These are phyloP conservation scores for Drosophila albomicans DNA, from an alignment of 1,140 invertebrate genomes.

Conservation along the genomic window DNA sequence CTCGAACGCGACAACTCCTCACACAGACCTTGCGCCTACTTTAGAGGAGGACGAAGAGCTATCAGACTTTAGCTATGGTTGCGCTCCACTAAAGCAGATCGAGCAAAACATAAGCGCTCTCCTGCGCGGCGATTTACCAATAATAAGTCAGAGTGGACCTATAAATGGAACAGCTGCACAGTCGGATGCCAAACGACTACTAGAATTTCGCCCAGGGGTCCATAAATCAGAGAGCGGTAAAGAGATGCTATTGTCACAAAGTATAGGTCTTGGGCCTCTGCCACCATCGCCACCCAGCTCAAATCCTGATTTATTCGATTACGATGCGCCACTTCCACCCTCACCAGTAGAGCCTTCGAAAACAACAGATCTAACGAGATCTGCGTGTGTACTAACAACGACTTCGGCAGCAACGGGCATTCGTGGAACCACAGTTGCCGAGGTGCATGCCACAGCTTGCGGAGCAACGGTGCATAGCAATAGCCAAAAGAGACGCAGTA, in stretches of 20 bases:
- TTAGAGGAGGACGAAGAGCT: conserved; percentile 88
- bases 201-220: conserved; percentile 86
- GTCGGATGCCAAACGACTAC: conserved; percentile 68
- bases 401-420: conserved; percentile 27
- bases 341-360: conserved; percentile 86
- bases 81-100: conserved; percentile 87
- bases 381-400: neutral
- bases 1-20: conserved; percentile 80
- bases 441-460: conserved; percentile 74
- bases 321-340: conserved; percentile 90
- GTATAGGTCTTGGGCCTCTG: conserved; percentile 80
- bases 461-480: conserved; percentile 66
- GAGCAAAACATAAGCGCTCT: conserved; percentile 88
- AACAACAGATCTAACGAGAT: conserved; percentile 86
- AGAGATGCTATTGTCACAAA: conserved; percentile 87
- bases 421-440: conserved; percentile 67
- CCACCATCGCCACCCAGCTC: conserved; percentile 81
- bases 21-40: conserved; percentile 86
- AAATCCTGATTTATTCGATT: conserved; percentile 82
- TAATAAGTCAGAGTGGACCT: conserved; percentile 67
- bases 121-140: conserved; percentile 85
- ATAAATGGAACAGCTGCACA: conserved; percentile 22
- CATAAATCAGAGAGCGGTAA: conserved; percentile 90
- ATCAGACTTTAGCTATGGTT: conserved; percentile 84
- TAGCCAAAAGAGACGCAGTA: conserved; percentile 68